Evolutionary conservation across 2,113 vertebrate genomes (phyloP), one percentile per base, ranked within the genome.

Genomic region (Galbula dea): DNA sequence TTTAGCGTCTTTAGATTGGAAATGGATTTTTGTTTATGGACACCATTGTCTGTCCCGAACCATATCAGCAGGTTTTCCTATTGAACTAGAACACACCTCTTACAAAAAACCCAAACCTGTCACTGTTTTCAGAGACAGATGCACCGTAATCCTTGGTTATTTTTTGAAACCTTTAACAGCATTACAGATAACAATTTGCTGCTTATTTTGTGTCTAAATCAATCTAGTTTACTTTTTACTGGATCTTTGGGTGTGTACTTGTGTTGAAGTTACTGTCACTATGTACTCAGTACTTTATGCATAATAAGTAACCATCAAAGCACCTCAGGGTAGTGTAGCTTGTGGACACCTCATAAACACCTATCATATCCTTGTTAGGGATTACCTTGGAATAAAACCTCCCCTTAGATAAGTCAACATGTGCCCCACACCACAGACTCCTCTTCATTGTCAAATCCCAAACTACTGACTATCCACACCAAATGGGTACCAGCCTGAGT

Each of bases 351-450:
- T 63, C 10, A 34, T 29, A 65, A 2, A 2, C 23, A 52, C 11
- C 37, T 76, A 66, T 19, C 39, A 20, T 16, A n/a, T 57, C 30
- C 27, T 71, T 66, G 32, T 36, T 67, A 71, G 32, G 26, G 23
- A 41, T 71, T 78, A 41, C 16, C 46, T 67, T 75, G 43, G 34
- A 90, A 63, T 63, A 79, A 71, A 86, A 45, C 26, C 23, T 61
- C 32, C 12, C 20, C 15, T 49, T 54, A 48, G 21, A 43, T 71
- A 81, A 52, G 2, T 24, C 27, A 32, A 5, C 46, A 63, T 57
- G 21, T 34, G 14, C 41, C 20, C 16, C 11, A 41, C 0, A 2
- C 52, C 1, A 1, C 37, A 61, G 54, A 27, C 19, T 74, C 7
- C 48, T 36, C 45, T n/a, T 45, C 54, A 46, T 83, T 58, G 29